Percentiles rank a stretch among this genome's conserved stretches.
These are phyloP conservation scores for Drosophila kurseongensis DNA, from an alignment of 1,140 invertebrate genomes.

Conservation along the genomic window DNA sequence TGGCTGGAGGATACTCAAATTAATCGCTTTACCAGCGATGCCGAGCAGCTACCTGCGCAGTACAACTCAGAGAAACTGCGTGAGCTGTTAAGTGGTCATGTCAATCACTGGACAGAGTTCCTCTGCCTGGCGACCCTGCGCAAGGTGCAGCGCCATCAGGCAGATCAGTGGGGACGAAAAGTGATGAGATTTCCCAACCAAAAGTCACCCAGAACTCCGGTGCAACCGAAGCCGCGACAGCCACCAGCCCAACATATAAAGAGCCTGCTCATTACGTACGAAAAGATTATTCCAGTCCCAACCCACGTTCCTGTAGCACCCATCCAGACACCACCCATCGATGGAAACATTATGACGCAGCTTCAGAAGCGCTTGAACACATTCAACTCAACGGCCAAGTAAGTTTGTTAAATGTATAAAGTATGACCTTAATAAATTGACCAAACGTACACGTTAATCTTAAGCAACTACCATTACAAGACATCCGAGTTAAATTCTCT, in stretches of 20 bases:
- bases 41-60: conserved; percentile 88
- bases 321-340: conserved; percentile 30
- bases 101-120: conserved; percentile 89
- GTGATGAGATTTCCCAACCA: conserved; percentile 45
- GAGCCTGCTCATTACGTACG: conserved; percentile 87
- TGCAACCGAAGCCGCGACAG: conserved; percentile 54
- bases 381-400: conserved; percentile 71
- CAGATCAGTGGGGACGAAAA: conserved; percentile 85
- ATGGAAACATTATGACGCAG: conserved; percentile 30
- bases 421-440: no score
- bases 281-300: conserved; percentile 85
- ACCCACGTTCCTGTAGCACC: conserved; percentile 26
- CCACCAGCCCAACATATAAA: conserved; percentile 86
- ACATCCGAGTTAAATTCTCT: conserved; percentile 88
- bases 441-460: background rate
- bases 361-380: conserved; percentile 52
- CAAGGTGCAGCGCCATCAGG: conserved; percentile 85
- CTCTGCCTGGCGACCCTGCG: conserved; percentile 87
- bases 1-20: conserved; percentile 93
- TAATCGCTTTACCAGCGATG: conserved; percentile 70
- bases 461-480: conserved; percentile 84
- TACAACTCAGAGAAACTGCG: conserved; percentile 87
- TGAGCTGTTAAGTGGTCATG: conserved; percentile 83
- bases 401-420: conserved; percentile 12
- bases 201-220: conserved; percentile 37